A percentile compares a stretch with the other conserved stretches of the same genome.
phyloP scores from a whole-genome alignment of 2,113 vertebrate species.

The Stigmatopora argus region DNA sequence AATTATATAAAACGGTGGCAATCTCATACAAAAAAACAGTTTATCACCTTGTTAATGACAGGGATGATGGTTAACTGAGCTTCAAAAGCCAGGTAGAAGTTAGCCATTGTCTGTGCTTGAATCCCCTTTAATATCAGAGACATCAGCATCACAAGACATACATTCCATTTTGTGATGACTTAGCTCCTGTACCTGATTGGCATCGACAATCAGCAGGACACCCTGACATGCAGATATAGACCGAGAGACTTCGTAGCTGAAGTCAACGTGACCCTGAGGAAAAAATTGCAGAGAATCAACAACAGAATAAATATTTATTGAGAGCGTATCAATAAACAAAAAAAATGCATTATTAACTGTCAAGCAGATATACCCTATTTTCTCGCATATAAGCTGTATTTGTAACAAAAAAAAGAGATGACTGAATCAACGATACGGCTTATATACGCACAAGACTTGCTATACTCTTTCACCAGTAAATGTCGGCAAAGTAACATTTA shows the following conservation, averaged over 20 bases:
- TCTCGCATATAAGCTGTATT: no score
- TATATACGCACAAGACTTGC: no score
- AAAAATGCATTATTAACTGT: neutral
- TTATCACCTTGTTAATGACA: constrained; percentile 90
- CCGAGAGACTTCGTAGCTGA: constrained; percentile 94
- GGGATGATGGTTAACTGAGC: constrained; percentile 89
- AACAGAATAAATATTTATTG: neutral
- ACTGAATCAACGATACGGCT: no score
- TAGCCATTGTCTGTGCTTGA: constrained; percentile 96
- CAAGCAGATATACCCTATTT: neutral
- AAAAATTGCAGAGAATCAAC: neutral
- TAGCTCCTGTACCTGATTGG: constrained; percentile 82
- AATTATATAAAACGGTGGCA: no score
- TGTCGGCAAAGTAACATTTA: no score
- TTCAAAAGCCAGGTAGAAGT: constrained; percentile 97
- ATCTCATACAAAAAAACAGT: neutral
- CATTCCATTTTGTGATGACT: neutral
- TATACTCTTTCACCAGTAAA: no score
- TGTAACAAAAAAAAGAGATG: no score
- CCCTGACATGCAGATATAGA: constrained; percentile 94
- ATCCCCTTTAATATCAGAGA: constrained; percentile 74
- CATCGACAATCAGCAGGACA: constrained; percentile 90
- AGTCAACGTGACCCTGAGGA: constrained; percentile 91
- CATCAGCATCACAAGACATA: neutral
- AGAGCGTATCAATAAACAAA: neutral